Evolutionary conservation across 2,113 vertebrate species (phyloP).

Genomic region (Hippocampus abdominalis): DNA sequence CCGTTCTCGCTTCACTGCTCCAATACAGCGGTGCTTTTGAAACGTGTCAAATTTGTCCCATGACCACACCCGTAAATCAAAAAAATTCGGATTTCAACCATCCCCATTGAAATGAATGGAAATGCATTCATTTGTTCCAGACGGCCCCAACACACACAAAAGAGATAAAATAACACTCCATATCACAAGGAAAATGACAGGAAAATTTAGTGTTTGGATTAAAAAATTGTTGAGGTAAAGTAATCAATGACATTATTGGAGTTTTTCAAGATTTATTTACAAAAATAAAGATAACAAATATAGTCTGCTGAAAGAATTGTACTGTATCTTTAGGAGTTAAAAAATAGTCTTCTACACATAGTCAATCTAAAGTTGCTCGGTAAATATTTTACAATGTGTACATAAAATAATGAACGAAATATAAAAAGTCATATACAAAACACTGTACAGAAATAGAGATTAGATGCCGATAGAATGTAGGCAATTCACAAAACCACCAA

Average conservation of each 20-base stretch:
- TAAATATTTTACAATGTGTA: constrained; percentile 19
- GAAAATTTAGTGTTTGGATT: no score
- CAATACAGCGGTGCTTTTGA: no score
- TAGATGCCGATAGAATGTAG: constrained; percentile 26
- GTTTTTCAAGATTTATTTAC: constrained; percentile 41
- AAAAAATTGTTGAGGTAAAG: not conserved
- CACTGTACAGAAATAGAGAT: constrained; percentile 36
- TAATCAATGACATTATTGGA: not conserved
- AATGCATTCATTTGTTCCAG: no score
- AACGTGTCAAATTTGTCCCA: no score
- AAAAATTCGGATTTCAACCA: no score
- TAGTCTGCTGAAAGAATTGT: not conserved
- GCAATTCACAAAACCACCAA: constrained; percentile 7
- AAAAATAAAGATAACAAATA: constrained; percentile 52
- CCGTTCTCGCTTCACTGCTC: no score
- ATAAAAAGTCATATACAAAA: constrained; percentile 26
- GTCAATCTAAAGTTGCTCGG: constrained; percentile 24
- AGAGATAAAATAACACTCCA: no score
- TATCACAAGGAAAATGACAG: no score
- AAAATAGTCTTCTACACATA: constrained; percentile 32
- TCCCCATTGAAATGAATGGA: no score
- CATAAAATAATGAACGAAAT: constrained; percentile 17
- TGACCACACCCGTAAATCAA: no score
- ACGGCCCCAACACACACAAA: no score
- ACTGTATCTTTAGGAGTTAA: constrained; percentile 15